Conservation (phyloP, 2,797 vertebrate genomes). For the Gila robusta region DNA sequence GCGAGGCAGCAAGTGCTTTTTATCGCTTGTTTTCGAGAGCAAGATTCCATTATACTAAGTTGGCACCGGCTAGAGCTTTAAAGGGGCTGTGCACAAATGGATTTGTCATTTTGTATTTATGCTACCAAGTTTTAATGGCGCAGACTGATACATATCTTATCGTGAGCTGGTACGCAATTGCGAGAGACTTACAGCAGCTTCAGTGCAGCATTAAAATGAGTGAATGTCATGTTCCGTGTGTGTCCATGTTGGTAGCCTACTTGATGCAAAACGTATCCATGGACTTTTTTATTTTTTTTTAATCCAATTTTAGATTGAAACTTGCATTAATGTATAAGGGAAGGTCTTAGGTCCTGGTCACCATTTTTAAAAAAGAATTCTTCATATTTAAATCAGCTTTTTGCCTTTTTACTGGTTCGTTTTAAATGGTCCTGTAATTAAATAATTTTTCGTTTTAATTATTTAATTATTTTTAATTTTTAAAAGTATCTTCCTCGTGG, state of each 20-base stretch:
- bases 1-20: slow-evolving; percentile 34
- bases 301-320: not conserved
- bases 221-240: not conserved
- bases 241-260: not conserved
- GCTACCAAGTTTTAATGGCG: not conserved
- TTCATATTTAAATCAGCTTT: not conserved
- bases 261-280: not conserved
- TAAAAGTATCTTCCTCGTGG: not conserved
- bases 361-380: not conserved
- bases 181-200: not conserved
- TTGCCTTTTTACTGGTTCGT: not conserved
- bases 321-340: not conserved
- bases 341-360: not conserved
- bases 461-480: not conserved
- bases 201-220: not conserved
- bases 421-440: not conserved
- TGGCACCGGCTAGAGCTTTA: slow-evolving; percentile 42
- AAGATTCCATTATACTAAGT: slow-evolving; percentile 44
- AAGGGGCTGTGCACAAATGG: slow-evolving; percentile 42
- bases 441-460: not conserved
- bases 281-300: not conserved
- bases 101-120: slow-evolving; percentile 40
- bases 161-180: not conserved
- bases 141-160: not conserved
- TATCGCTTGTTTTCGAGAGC: slow-evolving; percentile 2